phyloP scores from a whole-genome alignment of 2,113 vertebrate species.

The Cyrtonyx montezumae region DNA sequence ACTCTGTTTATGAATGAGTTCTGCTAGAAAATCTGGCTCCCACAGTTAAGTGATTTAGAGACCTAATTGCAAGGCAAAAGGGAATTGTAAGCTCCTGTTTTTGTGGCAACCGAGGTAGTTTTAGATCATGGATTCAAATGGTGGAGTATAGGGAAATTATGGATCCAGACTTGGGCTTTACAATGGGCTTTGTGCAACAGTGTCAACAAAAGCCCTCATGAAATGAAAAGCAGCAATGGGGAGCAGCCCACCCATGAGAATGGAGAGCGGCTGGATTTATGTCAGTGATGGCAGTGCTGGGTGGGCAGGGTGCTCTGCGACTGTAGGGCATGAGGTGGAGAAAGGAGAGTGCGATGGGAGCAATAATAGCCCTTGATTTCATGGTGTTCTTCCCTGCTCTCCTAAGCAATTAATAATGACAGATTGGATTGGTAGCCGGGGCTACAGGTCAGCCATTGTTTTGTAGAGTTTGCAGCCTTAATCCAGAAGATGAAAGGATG shows the following conservation, averaged over 20 bases:
- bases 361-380: not conserved
- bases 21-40: conserved; percentile 46
- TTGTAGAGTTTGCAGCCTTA: not conserved
- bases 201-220: not conserved
- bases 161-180: not conserved
- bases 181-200: not conserved
- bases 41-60: conserved; percentile 40
- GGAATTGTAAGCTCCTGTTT: conserved; percentile 53
- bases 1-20: conserved; percentile 49
- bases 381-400: not conserved
- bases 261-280: not conserved
- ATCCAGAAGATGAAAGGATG: not conserved
- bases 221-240: not conserved
- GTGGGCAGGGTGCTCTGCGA: not conserved
- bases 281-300: not conserved
- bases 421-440: not conserved
- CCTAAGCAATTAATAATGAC: not conserved
- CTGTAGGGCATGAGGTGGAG: not conserved
- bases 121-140: conserved; percentile 32
- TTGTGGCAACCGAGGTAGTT: conserved; percentile 37
- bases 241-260: not conserved
- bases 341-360: not conserved
- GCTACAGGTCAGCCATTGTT: not conserved
- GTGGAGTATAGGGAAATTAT: not conserved
- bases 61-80: conserved; percentile 60